Conservation (phyloP, 2,797 vertebrate genomes). For the Darevskia nairensis region DNA sequence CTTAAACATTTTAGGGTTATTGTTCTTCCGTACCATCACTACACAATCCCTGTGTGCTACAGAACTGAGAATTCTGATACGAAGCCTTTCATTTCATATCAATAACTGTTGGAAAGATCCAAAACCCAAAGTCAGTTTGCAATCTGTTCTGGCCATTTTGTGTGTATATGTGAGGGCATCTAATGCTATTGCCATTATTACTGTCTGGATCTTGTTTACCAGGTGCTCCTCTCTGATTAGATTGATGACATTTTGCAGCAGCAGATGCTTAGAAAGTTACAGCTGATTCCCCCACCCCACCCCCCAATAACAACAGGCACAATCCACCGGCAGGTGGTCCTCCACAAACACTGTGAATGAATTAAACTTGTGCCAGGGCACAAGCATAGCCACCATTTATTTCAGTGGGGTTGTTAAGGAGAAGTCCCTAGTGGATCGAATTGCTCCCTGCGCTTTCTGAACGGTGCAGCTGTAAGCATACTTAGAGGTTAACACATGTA, state of each 20-base stretch:
- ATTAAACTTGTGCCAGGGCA: not conserved
- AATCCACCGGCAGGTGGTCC: slow-evolving; percentile 2
- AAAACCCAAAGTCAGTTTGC: not conserved
- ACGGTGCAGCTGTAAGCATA: not conserved
- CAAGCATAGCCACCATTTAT: not conserved
- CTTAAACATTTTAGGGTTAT: not conserved
- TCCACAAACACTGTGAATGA: not conserved
- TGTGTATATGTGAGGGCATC: slow-evolving; percentile 11
- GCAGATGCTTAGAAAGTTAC: slow-evolving; percentile 26
- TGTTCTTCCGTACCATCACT: not conserved
- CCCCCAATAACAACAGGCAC: not conserved
- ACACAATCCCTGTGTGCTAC: not conserved
- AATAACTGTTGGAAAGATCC: not conserved
- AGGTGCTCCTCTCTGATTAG: slow-evolving; percentile 16
- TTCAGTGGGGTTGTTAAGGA: not conserved
- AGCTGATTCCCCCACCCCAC: not conserved
- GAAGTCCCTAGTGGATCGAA: not conserved
- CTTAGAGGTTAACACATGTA: not conserved
- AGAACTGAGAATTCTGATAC: not conserved
- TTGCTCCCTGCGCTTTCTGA: not conserved
- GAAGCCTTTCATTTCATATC: slow-evolving; percentile 13
- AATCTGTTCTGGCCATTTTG: slow-evolving; percentile 3
- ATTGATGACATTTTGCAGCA: slow-evolving; percentile 31
- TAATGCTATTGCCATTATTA: slow-evolving; percentile 12
- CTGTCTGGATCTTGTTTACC: slow-evolving; percentile 28